Percentiles rank a stretch among this genome's conserved stretches.
Evolutionary conservation across 2,888 invertebrate species (phyloP).

Genomic region (Willowsia nigromaculata): DNA sequence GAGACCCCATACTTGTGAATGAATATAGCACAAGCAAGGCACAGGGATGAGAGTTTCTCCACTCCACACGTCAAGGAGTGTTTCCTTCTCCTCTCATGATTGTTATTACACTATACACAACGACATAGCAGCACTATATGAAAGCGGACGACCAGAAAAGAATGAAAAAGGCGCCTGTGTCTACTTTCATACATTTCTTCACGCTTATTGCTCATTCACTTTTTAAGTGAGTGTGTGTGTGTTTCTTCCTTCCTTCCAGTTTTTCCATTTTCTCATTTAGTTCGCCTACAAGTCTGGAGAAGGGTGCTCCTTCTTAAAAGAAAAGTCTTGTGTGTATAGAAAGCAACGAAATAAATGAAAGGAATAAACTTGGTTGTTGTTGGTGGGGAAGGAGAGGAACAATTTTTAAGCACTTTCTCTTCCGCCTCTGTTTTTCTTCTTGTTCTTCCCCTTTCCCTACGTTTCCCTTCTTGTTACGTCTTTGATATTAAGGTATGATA

Average conservation of each 20-base stretch:
- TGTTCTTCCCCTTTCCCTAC: not conserved
- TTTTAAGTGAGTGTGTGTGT: conserved; percentile 34
- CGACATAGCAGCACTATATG: not conserved
- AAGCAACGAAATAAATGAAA: conserved; percentile 12
- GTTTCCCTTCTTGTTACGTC: not conserved
- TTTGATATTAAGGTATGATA: conserved; percentile 38
- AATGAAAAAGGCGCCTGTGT: conserved; percentile 45
- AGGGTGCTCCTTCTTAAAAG: not conserved
- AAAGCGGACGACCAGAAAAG: not conserved
- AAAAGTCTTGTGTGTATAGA: conserved; percentile 24
- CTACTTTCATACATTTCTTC: conserved; percentile 12
- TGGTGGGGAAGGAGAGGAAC: not conserved
- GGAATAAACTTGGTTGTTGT: not conserved
- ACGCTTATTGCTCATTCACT: conserved; percentile 39
- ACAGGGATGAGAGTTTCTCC: not conserved
- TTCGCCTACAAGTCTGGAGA: conserved; percentile 19
- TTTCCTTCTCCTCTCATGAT: not conserved
- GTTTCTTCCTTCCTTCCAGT: not conserved
- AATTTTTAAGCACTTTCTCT: conserved; percentile 8
- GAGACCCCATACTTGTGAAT: not conserved
- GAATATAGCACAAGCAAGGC: not conserved
- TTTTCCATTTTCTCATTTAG: not conserved
- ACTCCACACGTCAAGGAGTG: conserved; percentile 2
- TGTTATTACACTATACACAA: not conserved
- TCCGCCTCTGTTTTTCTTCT: not conserved